These are phyloP conservation scores for Aethes cnicana DNA, from an alignment of 2,888 invertebrate genomes.

Conservation along the genomic window DNA sequence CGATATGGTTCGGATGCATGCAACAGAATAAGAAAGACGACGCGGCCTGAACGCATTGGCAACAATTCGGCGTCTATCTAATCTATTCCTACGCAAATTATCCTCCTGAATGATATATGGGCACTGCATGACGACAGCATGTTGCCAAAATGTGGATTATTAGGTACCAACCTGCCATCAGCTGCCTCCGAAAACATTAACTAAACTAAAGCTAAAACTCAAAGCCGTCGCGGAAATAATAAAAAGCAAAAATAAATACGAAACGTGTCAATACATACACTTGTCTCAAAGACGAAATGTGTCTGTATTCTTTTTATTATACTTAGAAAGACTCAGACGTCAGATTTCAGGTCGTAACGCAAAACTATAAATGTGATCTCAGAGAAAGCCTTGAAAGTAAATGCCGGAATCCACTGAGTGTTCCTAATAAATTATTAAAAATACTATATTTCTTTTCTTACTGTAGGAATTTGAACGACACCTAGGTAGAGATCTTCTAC, in stretches of 20 bases:
- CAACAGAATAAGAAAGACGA: constrained; percentile 34
- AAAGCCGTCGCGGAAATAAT: constrained; percentile 8
- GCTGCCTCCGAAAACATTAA: constrained; percentile 19
- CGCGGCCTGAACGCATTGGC: constrained; percentile 47
- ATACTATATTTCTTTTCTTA: too few species aligned
- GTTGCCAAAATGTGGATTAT: constrained; percentile 64
- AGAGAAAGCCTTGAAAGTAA: too few species aligned
- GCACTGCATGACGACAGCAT: constrained; percentile 43
- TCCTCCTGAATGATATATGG: constrained; percentile 54
- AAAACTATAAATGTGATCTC: too few species aligned
- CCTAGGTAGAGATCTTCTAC: too few species aligned
- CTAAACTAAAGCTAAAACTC: constrained; percentile 12
- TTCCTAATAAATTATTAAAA: too few species aligned
- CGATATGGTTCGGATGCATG: constrained; percentile 5
- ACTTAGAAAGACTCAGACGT: too few species aligned
- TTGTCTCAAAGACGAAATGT: constrained; percentile 22
- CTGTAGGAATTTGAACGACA: too few species aligned
- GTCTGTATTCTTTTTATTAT: too few species aligned
- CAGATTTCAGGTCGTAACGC: too few species aligned
- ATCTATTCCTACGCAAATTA: constrained; percentile 57
- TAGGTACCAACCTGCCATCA: constrained; percentile 38
- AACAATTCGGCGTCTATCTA: constrained; percentile 50
- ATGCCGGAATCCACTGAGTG: too few species aligned
- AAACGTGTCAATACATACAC: constrained; percentile 10
- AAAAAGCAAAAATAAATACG: constrained; percentile 16